Evolutionary conservation across 2,113 vertebrate genomes (phyloP), one percentile per base, ranked within the genome.

Genomic region (Microtus pennsylvanicus): DNA sequence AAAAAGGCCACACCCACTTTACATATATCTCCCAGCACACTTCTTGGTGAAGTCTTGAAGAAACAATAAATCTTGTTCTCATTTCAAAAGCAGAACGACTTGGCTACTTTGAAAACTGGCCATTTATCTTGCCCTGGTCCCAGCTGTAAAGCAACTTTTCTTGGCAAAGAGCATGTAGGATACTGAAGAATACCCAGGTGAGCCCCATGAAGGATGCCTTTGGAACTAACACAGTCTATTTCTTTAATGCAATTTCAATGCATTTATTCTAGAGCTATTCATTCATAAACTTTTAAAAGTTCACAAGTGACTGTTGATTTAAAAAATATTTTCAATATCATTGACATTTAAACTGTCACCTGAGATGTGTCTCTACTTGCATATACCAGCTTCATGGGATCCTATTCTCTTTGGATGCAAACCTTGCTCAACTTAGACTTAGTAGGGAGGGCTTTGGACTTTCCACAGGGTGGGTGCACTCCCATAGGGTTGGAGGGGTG

Each of bases 181-280:
- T n/a, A 67, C 5, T n/a, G 38, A 94, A 30, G 52, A 86, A 88
- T 87, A 67, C 14, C 76, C 33, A 30, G 83, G 35, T 9, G 19
- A 47, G 45, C 80, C 24, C 85, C 89, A 80, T 35, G 3, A 63
- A 90, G 11, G 75, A 80, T 85, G 61, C 6, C 17, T 93, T 78
- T 78, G 72, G 33, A 42, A 95, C 52, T 7, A 81, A 82, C 2
- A 45, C 76, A 65, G 50, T 63, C n/a, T 92, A 35, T 93, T 94
- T 97, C 82, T 28, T 72, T 94, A 85, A 86, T 61, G 1, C 47
- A 95, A 67, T 0, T 42, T 65, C 67, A 89, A 12, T 72, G 55
- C 76, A 83, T 85, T 93, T 74, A 88, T 90, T 21, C 16, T 47
- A 94, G 50, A 72, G 35, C 88, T 61, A 94, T 82, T 92, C 13